These are phyloP conservation scores for Cottoperca gobio DNA, from an alignment of 2,797 vertebrate species.

Conservation along the genomic window DNA sequence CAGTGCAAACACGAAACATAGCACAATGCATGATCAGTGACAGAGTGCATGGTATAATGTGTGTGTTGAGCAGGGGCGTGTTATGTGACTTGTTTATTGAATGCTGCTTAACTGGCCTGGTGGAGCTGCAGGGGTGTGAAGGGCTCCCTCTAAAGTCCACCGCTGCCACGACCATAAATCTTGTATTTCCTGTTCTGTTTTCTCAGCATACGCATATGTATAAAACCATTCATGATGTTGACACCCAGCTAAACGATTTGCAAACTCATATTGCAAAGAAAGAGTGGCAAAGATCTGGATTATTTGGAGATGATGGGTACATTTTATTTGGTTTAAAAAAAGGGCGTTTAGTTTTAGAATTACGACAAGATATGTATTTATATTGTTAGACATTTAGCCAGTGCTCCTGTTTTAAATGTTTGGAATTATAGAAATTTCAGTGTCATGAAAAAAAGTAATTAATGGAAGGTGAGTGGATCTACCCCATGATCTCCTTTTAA, in stretches of 20 bases:
- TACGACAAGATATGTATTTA: background rate
- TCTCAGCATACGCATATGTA: conserved; percentile 16
- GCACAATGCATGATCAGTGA: conserved; percentile 11
- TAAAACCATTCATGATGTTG: background rate
- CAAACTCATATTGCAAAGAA: background rate
- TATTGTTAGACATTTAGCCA: background rate
- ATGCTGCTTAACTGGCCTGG: conserved; percentile 36
- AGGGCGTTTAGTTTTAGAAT: background rate
- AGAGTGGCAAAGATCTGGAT: background rate
- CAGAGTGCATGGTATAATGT: background rate
- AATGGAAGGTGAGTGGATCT: background rate
- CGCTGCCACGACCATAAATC: conserved; percentile 59
- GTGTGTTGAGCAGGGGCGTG: conserved; percentile 20
- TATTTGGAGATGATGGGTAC: background rate
- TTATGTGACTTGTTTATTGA: conserved; percentile 50
- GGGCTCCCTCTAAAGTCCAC: conserved; percentile 56
- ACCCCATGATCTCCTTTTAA: background rate
- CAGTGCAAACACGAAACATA: background rate
- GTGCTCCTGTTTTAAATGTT: background rate
- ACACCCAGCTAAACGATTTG: background rate
- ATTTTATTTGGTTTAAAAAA: background rate
- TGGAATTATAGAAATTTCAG: background rate
- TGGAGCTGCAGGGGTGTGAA: conserved; percentile 43
- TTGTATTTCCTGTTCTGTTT: conserved; percentile 52
- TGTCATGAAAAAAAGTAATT: background rate